These are phyloP conservation scores for Acromyrmex echinatior DNA, from an alignment of 1,140 invertebrate genomes.

Conservation along the genomic window DNA sequence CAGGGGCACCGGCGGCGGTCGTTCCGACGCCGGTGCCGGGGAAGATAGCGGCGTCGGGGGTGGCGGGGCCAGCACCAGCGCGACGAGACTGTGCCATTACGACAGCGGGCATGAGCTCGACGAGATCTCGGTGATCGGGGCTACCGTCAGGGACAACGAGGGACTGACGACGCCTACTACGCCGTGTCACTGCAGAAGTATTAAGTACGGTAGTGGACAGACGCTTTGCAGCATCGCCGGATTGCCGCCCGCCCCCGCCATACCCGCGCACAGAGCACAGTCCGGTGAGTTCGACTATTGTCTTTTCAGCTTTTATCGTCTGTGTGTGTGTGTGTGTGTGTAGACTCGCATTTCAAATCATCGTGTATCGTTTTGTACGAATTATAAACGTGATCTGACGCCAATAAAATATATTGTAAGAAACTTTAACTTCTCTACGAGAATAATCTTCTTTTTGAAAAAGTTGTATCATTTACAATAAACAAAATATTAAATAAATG, in stretches of 20 bases:
- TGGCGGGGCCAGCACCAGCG: constrained; percentile 86
- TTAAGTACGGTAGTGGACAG: constrained; percentile 86
- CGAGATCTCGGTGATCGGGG: constrained; percentile 92
- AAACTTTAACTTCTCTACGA: background rate
- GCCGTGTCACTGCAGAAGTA: constrained; percentile 87
- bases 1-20: constrained; percentile 80
- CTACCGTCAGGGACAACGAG: constrained; percentile 88
- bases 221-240: constrained; percentile 84
- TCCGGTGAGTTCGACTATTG: constrained; percentile 78
- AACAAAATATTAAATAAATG: background rate
- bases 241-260: constrained; percentile 81
- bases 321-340: no score
- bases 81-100: constrained; percentile 84
- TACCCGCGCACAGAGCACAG: constrained; percentile 77
- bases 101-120: constrained; percentile 91
- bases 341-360: background rate
- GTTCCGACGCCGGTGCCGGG: constrained; percentile 83
- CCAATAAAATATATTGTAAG: background rate
- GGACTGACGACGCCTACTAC: constrained; percentile 89
- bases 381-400: background rate
- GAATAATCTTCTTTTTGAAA: background rate
- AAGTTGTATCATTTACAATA: background rate
- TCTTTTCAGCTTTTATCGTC: constrained; percentile 1
- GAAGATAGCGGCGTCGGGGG: constrained; percentile 84
- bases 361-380: background rate